Base-by-base conservation (phyloP, 2,113 vertebrate genomes). In the Anguilla rostrata region DNA sequence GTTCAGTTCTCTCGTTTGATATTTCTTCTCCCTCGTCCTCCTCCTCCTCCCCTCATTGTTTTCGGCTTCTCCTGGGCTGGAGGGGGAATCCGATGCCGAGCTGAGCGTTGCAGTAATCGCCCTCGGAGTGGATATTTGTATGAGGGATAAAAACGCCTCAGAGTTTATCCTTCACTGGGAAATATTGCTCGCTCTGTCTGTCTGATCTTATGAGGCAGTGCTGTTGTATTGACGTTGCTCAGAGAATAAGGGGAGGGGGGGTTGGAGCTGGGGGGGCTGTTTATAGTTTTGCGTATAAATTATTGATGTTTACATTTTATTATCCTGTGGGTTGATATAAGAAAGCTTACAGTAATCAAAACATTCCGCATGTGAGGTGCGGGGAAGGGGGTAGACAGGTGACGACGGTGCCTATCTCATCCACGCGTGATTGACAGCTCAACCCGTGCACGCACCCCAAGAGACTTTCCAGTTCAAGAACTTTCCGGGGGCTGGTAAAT, bases 401-500 rank as follows among this genome's bases (percentile, higher is more conserved):
- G 93, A 94, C 95, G 94, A 95, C 92, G 89, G 92, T 92, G 94
- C 93, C 94, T 94, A 90, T 91, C 94, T 96, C 95, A 93, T 91
- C 92, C 84, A 89, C 91, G 91, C 92, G 90, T 96, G 96, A 96
- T 94, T 96, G 96, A 97, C 96, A 95, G 95, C 91, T 91, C 94
- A 96, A 94, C 94, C 92, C 94, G 95, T 94, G 93, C 85, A 87
- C 88, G 40, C 93, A 91, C 95, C 96, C 94, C 95, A 91, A 92
- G 94, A 95, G 96, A 96, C 92, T 86, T 34, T 94, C 91, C 94
- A 95, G 92, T 94, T 95, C 94, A 94, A 92, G 94, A 96, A 96
- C 93, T 95, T 97, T 96, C 94, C 93, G 92, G 92, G 95, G 94
- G 92, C 91, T 94, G 94, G 94, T 96, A 97, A 97, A 97, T 97